Evolutionary conservation across 2,113 vertebrate genomes (phyloP).

Genomic region (Upupa epops): DNA sequence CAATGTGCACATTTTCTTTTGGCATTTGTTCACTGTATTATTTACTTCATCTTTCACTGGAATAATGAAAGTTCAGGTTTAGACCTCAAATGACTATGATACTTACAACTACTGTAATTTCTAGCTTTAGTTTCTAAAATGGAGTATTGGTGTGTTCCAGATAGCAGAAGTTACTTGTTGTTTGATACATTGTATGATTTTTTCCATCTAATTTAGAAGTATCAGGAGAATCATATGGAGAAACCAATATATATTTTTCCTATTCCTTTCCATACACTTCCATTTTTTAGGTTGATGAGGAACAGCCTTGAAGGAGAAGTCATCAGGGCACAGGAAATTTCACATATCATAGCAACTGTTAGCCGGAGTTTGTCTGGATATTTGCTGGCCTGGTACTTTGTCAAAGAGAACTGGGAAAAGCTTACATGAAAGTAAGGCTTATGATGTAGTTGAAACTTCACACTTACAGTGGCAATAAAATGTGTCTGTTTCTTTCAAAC

Average conservation of each 20-base stretch:
- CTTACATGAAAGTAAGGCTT: slow-evolving; percentile 86
- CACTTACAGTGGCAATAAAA: neutral
- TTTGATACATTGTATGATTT: neutral
- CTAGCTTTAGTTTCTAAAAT: no score
- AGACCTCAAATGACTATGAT: neutral
- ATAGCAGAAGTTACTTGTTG: neutral
- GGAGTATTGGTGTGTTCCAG: fast-evolving
- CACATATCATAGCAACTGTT: slow-evolving; percentile 78
- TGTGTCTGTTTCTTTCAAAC: neutral
- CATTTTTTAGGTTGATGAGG: slow-evolving; percentile 82
- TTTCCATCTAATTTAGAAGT: neutral
- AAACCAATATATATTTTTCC: neutral
- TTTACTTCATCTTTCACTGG: neutral
- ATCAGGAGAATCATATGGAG: neutral
- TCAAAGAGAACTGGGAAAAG: slow-evolving; percentile 91
- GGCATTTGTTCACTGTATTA: neutral
- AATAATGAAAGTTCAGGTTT: neutral
- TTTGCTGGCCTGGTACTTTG: slow-evolving; percentile 91
- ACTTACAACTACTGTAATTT: no score
- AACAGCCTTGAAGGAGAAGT: slow-evolving; percentile 76
- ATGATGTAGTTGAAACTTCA: neutral
- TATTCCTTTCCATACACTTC: neutral
- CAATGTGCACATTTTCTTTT: neutral
- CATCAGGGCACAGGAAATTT: slow-evolving; percentile 86
- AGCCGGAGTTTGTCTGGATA: slow-evolving; percentile 81